Conservation (phyloP, 2,797 vertebrate genomes). For the Syngnathus acus region DNA sequence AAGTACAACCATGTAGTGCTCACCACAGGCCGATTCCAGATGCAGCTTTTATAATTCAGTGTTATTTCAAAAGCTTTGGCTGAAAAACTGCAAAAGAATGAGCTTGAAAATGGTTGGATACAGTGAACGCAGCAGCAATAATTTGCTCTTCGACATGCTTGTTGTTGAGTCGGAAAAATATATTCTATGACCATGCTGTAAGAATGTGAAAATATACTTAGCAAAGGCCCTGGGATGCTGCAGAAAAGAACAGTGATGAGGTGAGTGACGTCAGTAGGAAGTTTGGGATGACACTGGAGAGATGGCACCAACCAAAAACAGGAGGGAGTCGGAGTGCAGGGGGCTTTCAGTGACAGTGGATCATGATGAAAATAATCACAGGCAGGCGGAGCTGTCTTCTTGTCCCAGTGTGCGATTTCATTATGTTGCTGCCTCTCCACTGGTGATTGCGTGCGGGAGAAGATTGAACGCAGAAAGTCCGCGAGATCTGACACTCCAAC, state of each 20-base stretch:
- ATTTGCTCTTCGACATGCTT: not conserved
- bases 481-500: not conserved
- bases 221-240: not conserved
- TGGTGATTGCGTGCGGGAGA: slow-evolving; percentile 41
- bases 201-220: not conserved
- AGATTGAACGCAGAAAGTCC: slow-evolving; percentile 32
- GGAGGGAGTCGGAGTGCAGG: slow-evolving; percentile 10
- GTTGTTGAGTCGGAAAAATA: not conserved
- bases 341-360: slow-evolving; percentile 15
- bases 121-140: not conserved
- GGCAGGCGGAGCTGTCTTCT: slow-evolving; percentile 36
- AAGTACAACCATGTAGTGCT: slow-evolving; percentile 16
- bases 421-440: slow-evolving; percentile 46
- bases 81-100: slow-evolving; percentile 1
- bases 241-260: slow-evolving; percentile 7
- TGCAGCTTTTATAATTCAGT: slow-evolving; percentile 13
- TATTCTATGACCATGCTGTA: not conserved
- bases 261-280: slow-evolving; percentile 12
- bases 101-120: not conserved
- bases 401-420: slow-evolving; percentile 49
- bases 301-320: not conserved
- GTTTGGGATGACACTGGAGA: not conserved
- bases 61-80: slow-evolving; percentile 1
- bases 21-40: slow-evolving; percentile 5
- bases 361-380: slow-evolving; percentile 27